phyloP scores from a whole-genome alignment of 2,888 invertebrate genomes.

The Diplolepis rosae region DNA sequence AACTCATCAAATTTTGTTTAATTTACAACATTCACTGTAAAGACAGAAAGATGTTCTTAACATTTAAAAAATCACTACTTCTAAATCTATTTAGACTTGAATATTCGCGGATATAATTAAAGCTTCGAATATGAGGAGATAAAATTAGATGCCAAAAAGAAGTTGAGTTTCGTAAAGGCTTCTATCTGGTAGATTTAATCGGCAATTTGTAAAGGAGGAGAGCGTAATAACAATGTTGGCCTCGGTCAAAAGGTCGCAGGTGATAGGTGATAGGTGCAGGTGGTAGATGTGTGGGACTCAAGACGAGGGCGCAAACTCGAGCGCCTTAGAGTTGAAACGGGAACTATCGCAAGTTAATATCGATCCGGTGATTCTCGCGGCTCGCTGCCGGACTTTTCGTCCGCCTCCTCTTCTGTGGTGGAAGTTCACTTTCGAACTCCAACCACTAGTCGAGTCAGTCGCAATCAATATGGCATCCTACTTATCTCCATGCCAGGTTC shows the following conservation, averaged over 20 bases:
- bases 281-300: slow-evolving; percentile 34
- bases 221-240: not conserved
- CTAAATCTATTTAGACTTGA: not conserved
- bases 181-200: not conserved
- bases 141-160: not conserved
- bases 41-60: too few relatives aligned
- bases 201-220: not conserved
- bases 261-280: slow-evolving; percentile 41
- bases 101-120: too few relatives aligned
- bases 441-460: slow-evolving; percentile 60
- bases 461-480: slow-evolving; percentile 71
- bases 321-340: slow-evolving; percentile 68
- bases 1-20: not conserved
- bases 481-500: slow-evolving; percentile 61
- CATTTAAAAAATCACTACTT: too few relatives aligned
- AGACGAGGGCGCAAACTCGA: slow-evolving; percentile 52
- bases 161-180: not conserved
- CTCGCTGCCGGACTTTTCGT: slow-evolving; percentile 43
- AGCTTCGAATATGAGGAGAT: not conserved
- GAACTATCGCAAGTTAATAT: slow-evolving; percentile 71
- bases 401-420: slow-evolving; percentile 45
- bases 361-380: slow-evolving; percentile 70
- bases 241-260: slow-evolving; percentile 37
- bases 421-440: slow-evolving; percentile 66
- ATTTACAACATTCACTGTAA: not conserved